Base-by-base conservation (phyloP, 1,140 invertebrate genomes). In the Diachasma alloeum region DNA sequence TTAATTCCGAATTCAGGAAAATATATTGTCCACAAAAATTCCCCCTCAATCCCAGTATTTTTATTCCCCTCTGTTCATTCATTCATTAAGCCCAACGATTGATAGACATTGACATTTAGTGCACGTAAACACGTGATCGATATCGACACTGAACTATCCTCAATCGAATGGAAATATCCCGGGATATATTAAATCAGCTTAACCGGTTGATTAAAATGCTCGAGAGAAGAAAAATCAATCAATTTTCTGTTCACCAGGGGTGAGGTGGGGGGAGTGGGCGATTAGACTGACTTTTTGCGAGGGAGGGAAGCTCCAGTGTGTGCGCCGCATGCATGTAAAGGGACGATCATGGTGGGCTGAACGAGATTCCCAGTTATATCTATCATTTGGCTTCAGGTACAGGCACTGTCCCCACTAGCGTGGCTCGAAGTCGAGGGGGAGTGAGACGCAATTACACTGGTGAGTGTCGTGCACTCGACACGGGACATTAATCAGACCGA, bases 401-500 rank as follows among this genome's bases (percentile, higher is more conserved):
- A 66, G 59, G 11, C 59, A 31, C 59, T 31, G 17, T 46, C 17
- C 15, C 48, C 31, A 31, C 31, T 31, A 6, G 31, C 6, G 2
- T 31, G 2, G 2, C 31, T 31, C 31, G 31, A 31, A 31, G 31
- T 31, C 6, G 48, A 17, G 48, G 26, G 1, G 53, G 31, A n/a
- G 67, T 36, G 70, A 69, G 67, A 75, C 53, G 74, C 48, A 76
- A 76, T 71, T 76, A 76, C 74, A 76, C 68, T 19, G 37, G 36
- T 59, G 22, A 75, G 42, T 76, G 68, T 76, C 74, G 46, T 76
- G 74, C 70, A 76, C 67, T 69, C 70, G 74, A 76, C 74, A 76
- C 53, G 74, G 70, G 70, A 63, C 74, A 76, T 76, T 76, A 76
- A 76, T 76, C 74, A 76, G 59, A 48, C 22, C 19, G 9, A 66